Conservation (phyloP, 1,140 invertebrate genomes). For the Drosophila micromelanica region DNA sequence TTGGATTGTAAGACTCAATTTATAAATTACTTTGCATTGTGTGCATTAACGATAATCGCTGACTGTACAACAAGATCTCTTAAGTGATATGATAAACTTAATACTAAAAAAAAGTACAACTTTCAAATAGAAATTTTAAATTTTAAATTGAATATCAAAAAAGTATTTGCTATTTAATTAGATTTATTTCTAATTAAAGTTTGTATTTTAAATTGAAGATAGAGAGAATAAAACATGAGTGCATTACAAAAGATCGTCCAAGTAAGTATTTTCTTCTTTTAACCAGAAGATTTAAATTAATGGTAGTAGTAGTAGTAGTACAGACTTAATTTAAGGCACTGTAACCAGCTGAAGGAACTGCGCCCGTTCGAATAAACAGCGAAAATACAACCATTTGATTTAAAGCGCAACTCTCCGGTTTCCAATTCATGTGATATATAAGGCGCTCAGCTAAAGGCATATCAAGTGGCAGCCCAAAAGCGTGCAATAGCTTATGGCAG, state of each 20-base stretch:
- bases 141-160: too few species aligned
- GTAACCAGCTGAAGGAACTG: background rate
- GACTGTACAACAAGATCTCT: background rate
- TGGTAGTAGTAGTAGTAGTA: too few species aligned
- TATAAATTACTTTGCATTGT: constrained; percentile 35
- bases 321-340: background rate
- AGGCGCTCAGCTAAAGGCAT: background rate
- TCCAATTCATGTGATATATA: background rate
- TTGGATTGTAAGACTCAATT: constrained; percentile 44
- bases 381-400: background rate
- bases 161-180: too few species aligned
- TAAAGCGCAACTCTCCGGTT: background rate
- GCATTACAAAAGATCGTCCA: too few species aligned
- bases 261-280: too few species aligned
- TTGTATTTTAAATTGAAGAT: too few species aligned
- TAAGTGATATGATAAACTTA: too few species aligned
- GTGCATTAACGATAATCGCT: constrained; percentile 38
- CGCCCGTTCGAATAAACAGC: background rate
- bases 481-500: constrained; percentile 29
- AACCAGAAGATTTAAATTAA: too few species aligned
- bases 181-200: too few species aligned
- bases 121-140: too few species aligned
- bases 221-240: too few species aligned
- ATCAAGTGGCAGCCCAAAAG: constrained; percentile 21
- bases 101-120: background rate